phyloP scores from a whole-genome alignment of 2,113 vertebrate genomes.

The Saguinus midas region DNA sequence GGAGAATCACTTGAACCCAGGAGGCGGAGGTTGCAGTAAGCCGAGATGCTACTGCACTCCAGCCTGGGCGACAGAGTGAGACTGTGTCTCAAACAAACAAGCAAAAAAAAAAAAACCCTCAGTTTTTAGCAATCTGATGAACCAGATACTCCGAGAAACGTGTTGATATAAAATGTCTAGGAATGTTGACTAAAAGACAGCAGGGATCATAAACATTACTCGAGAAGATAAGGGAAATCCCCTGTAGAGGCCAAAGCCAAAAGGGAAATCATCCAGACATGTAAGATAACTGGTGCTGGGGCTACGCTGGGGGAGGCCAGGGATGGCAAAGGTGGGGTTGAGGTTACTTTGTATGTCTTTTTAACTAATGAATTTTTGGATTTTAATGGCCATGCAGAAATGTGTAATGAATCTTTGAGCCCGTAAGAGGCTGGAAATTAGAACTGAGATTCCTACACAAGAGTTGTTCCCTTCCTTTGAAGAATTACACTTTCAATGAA shows the following conservation, averaged over 20 bases:
- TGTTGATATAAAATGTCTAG: background rate
- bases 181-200: background rate
- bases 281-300: fast-evolving
- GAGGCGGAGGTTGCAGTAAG: too few species aligned
- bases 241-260: background rate
- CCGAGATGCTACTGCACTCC: too few species aligned
- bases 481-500: background rate
- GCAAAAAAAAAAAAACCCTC: background rate
- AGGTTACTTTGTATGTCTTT: fast-evolving
- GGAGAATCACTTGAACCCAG: too few species aligned
- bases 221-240: background rate
- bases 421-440: background rate
- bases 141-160: background rate
- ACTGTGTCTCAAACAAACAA: too few species aligned
- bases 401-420: too few species aligned
- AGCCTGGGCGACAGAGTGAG: too few species aligned
- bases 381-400: background rate
- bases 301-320: fast-evolving
- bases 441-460: background rate
- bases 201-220: background rate
- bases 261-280: background rate
- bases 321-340: fast-evolving
- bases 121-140: background rate
- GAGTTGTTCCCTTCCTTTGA: too few species aligned
- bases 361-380: background rate